These are phyloP conservation scores for Hydrozoanthus gracilis DNA, from an alignment of 92 coral and sea anemone genomes.

Conservation along the genomic window DNA sequence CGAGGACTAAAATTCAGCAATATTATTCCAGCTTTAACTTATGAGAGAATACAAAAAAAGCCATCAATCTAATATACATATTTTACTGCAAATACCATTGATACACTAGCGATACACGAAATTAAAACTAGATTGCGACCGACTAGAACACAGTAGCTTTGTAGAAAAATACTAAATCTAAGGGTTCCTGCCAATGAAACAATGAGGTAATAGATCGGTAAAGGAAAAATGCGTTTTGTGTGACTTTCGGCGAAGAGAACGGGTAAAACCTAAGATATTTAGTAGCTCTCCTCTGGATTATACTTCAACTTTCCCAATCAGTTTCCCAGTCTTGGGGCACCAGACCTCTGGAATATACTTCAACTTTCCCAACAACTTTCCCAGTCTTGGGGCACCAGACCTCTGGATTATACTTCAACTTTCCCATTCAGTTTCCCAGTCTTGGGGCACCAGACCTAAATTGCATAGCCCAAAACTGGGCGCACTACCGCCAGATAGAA, in stretches of 20 bases:
- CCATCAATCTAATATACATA: too few species aligned
- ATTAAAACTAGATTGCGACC: too few species aligned
- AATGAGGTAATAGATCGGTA: neutral
- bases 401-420: slow-evolving; percentile 24
- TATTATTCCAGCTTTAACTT: too few species aligned
- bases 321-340: slow-evolving; percentile 27
- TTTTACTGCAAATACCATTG: too few species aligned
- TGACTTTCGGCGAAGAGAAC: slow-evolving; percentile 27
- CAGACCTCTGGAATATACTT: slow-evolving; percentile 48
- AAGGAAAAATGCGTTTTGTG: slow-evolving; percentile 1
- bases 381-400: slow-evolving; percentile 39
- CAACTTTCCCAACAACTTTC: slow-evolving; percentile 11
- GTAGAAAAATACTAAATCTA: neutral
- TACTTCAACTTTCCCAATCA: slow-evolving; percentile 22
- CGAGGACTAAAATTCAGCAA: too few species aligned
- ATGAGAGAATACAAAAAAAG: too few species aligned
- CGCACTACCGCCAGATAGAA: slow-evolving; percentile 42
- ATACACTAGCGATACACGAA: too few species aligned
- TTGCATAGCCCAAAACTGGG: slow-evolving; percentile 53
- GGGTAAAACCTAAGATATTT: neutral
- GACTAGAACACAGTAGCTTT: neutral
- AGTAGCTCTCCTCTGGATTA: slow-evolving; percentile 35
- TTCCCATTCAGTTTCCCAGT: slow-evolving; percentile 24
- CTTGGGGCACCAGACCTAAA: slow-evolving; percentile 44
- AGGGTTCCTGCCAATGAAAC: neutral